Percentiles rank a stretch among this genome's conserved stretches.
Evolutionary conservation across 2,797 vertebrate species (phyloP).

Genomic region (Cheirogaleus major): DNA sequence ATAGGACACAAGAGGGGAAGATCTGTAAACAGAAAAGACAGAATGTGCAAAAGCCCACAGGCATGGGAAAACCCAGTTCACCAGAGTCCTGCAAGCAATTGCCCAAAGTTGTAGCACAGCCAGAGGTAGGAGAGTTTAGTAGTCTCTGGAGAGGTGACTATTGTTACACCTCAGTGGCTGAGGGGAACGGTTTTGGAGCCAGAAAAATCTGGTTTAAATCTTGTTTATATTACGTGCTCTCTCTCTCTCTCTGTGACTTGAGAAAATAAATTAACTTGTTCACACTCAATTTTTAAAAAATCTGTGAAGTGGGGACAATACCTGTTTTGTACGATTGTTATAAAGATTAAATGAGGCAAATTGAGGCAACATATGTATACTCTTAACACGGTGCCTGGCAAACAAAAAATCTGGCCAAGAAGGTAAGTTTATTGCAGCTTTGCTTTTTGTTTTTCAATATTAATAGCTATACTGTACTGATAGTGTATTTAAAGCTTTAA

Average conservation of each 20-base stretch:
- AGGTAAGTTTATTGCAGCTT: neutral
- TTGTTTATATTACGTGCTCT: neutral
- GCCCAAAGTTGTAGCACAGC: neutral
- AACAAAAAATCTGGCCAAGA: neutral
- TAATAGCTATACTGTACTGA: neutral
- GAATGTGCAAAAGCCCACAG: neutral
- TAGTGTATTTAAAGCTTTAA: neutral
- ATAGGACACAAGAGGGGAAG: neutral
- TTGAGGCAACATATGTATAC: neutral
- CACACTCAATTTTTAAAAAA: neutral
- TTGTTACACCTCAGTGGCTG: neutral
- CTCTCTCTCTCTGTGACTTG: neutral
- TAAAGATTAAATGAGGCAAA: constrained; percentile 27
- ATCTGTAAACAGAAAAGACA: neutral
- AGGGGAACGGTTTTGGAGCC: neutral
- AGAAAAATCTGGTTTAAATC: constrained; percentile 8
- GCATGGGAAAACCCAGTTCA: neutral
- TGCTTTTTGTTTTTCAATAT: neutral
- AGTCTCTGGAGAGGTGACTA: neutral
- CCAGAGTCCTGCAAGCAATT: neutral
- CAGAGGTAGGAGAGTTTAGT: neutral
- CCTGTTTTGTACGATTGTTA: neutral
- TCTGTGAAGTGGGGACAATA: neutral
- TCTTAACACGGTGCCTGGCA: neutral
- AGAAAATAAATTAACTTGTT: neutral